phyloP scores from a whole-genome alignment of 2,797 vertebrate species.

The Bucorvus abyssinicus region DNA sequence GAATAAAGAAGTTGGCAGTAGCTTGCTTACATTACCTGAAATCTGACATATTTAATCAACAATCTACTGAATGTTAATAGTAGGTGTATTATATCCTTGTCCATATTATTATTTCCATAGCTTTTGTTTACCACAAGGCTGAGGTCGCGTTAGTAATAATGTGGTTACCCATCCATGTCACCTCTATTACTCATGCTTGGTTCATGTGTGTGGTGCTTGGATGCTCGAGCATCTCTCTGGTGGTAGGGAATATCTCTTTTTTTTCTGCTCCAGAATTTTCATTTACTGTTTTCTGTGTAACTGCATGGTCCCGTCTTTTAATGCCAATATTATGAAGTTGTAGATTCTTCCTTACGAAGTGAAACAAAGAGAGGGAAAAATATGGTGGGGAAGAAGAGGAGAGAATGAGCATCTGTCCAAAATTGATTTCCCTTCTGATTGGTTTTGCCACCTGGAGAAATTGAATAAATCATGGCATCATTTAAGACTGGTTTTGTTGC shows the following conservation, averaged over 20 bases:
- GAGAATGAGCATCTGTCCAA: background rate
- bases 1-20: background rate
- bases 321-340: background rate
- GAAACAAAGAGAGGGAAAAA: background rate
- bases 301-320: background rate
- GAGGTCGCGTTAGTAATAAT: background rate
- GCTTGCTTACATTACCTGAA: background rate
- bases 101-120: background rate
- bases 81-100: background rate
- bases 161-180: background rate
- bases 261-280: background rate
- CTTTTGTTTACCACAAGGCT: background rate
- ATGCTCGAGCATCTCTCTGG: background rate
- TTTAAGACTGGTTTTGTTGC: background rate
- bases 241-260: background rate
- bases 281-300: background rate
- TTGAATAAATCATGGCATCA: background rate
- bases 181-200: background rate
- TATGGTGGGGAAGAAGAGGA: background rate
- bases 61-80: background rate
- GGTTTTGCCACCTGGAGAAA: conserved; percentile 8
- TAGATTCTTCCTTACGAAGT: background rate
- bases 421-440: background rate
- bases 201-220: accelerated
- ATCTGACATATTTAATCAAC: background rate